Evolutionary conservation across 2,888 invertebrate species (phyloP).

Genomic region (Catocala fraxini): DNA sequence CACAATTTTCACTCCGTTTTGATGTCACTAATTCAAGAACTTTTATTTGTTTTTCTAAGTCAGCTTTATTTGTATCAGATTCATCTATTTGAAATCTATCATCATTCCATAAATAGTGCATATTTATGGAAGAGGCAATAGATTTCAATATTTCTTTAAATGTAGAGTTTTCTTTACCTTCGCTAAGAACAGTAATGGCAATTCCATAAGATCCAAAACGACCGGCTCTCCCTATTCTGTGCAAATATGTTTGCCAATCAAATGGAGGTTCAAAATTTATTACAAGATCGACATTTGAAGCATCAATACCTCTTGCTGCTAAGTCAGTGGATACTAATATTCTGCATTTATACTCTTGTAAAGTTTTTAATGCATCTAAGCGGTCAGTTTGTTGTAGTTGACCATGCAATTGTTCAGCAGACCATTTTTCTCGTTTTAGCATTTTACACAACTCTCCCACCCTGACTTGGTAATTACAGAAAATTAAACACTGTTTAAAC

Average conservation of each 20-base stretch:
- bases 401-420: slow-evolving; percentile 92
- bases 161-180: slow-evolving; percentile 88
- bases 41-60: background rate
- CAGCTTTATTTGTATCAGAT: slow-evolving; percentile 17
- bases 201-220: slow-evolving; percentile 96
- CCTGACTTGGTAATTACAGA: slow-evolving; percentile 95
- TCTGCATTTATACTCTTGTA: slow-evolving; percentile 94
- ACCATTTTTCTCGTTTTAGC: slow-evolving; percentile 92
- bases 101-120: slow-evolving; percentile 67
- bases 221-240: slow-evolving; percentile 98
- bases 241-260: slow-evolving; percentile 95
- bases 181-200: slow-evolving; percentile 91
- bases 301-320: slow-evolving; percentile 97
- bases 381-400: slow-evolving; percentile 93
- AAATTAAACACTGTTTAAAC: slow-evolving; percentile 97
- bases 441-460: slow-evolving; percentile 93
- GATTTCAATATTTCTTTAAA: slow-evolving; percentile 87
- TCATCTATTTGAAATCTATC: slow-evolving; percentile 42
- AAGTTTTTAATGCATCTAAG: slow-evolving; percentile 91
- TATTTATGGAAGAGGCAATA: slow-evolving; percentile 78
- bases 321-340: slow-evolving; percentile 97
- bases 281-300: slow-evolving; percentile 96
- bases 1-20: too few relatives aligned
- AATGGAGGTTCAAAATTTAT: slow-evolving; percentile 96
- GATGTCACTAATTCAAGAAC: background rate